Evolutionary conservation across 1,140 invertebrate species (phyloP), one percentile per base, ranked within the genome.

Genomic region (Neodiprion lecontei): DNA sequence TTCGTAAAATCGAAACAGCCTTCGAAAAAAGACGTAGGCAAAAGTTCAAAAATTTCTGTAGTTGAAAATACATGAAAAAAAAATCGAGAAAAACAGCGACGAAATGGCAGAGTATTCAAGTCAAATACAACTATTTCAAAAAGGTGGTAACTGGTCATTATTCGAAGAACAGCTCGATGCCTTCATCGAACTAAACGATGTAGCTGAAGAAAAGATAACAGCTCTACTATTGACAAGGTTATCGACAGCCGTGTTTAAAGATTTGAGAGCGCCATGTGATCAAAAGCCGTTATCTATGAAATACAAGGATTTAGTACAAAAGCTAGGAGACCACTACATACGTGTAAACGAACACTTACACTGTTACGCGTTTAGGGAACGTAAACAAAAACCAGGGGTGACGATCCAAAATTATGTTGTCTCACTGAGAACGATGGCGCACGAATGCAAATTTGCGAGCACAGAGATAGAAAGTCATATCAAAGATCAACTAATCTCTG

Each of bases 401-500:
- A 72, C 40, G n/a, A 72, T 72, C 5, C 53, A n/a, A 65, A 65
- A 72, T 61, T 72, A 65, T 65, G 50, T 72, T 17, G 12, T 72
- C 9, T 50, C 71, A 9, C 71, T 72, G 21, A 61, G 71, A 65
- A 17, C 48, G 2, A 23, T 72, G 49, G 71, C 71, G 14, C 53
- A 72, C 3, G 53, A 72, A 48, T 72, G 49, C 23, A 61, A 72
- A 40, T 72, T 72, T 28, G 71, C 53, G 11, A 61, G 14, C 7
- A 72, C 71, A 7, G 71, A 72, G 28, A 48, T 53, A 4, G 53
- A 72, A 5, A 72, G 66, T 28, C 71, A 72, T n/a, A 72, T 72
- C 50, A 72, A 72, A 21, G 71, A 72, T 23, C 71, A 72, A 72
- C 53, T 72, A 11, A 72, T 72, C n/a, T 23, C 71, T 14, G 71